Evolutionary conservation across 2,888 invertebrate species (phyloP), one percentile per base, ranked within the genome.

Genomic region (Slavum lentiscoides): DNA sequence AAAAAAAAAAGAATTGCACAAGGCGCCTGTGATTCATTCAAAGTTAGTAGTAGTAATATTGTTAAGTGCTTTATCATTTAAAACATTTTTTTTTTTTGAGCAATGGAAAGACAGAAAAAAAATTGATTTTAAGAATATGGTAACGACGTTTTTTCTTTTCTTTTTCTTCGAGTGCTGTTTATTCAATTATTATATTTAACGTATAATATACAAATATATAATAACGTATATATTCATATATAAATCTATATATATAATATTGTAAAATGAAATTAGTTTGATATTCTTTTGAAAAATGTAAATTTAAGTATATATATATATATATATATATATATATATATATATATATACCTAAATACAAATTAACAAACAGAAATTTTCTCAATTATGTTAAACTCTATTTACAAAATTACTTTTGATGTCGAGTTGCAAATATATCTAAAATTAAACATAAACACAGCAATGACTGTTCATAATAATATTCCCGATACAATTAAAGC

Each of bases 1-100:
- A 76, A 76, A 69, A 77, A 77, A 62, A 76, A 76, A 69, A 43
- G 0, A 80, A 80, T 80, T 80, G 80, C 80, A 80, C 80, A 43
- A 55, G 2, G 30, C 39, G 37, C 39, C 72, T 69, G 69, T 77
- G 77, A 62, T 62, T 70, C 30, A 62, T 62, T 70, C 30, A 66
- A 64, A 15, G 30, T 59, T 19, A 37, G 19, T 61, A 23, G 21
- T 39, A 59, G 30, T 30, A 30, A 30, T 30, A 43, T 59, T n/a
- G 43, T 75, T 15, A 59, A 59, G 75, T 75, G 67, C 67, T 43
- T 58, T 58, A 75, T 67, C 13, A 59, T 75, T 59, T 69, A 30
- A 30, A 30, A 61, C 43, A 39, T 66, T 62, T 59, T 59, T 59
- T 67, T 67, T 67, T 30, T 72, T 80, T 80, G 80, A 80, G 80